Conservation (phyloP, 1,140 invertebrate genomes). For the Drosophila orosa region DNA sequence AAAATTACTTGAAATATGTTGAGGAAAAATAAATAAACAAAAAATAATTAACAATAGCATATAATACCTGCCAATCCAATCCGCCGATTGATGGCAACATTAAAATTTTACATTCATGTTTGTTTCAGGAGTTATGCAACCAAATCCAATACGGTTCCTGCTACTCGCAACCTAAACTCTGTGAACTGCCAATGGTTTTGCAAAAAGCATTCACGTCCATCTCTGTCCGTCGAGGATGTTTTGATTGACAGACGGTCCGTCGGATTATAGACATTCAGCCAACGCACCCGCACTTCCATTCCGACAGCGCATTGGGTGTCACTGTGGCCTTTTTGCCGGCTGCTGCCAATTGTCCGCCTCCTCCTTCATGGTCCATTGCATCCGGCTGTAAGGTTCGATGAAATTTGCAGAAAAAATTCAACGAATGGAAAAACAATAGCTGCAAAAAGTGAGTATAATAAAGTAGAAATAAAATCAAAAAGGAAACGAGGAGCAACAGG, state of each 20-base stretch:
- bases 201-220: conserved; percentile 20
- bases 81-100: not conserved
- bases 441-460: conserved; percentile 23
- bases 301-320: conserved; percentile 27
- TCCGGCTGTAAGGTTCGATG: conserved; percentile 25
- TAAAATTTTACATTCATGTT: not conserved
- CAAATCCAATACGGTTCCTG: not conserved
- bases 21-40: too few species aligned
- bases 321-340: conserved; percentile 32
- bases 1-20: not conserved
- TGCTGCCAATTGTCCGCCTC: conserved; percentile 31
- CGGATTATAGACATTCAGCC: conserved; percentile 10
- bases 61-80: not conserved
- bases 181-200: conserved; percentile 19
- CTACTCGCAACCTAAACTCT: not conserved
- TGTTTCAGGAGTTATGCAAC: not conserved
- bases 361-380: conserved; percentile 39
- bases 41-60: not conserved
- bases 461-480: conserved; percentile 37
- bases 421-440: conserved; percentile 20
- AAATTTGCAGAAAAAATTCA: conserved; percentile 25
- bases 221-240: conserved; percentile 5
- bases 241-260: conserved; percentile 38
- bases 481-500: conserved; percentile 35
- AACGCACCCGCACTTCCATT: conserved; percentile 16